A percentile compares a stretch with the other conserved stretches of the same genome.
Conservation (phyloP, 2,113 vertebrate genomes). For the Puffinus mauretanicus region DNA sequence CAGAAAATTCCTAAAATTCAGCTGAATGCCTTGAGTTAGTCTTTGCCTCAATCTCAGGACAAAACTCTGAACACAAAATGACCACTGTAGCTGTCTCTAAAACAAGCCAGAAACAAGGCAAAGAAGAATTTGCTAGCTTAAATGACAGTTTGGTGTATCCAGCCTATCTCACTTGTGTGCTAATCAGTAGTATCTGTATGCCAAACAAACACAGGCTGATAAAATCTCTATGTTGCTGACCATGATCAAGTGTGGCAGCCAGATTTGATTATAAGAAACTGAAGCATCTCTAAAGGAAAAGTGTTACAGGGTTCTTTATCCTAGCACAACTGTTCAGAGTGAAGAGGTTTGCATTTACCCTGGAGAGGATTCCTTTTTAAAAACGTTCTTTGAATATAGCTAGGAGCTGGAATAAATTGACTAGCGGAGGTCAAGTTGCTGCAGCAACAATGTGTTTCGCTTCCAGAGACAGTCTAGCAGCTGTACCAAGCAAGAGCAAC, state of each 20-base stretch:
- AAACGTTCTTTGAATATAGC: neutral
- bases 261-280: neutral
- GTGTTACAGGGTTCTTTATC: neutral
- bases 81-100: neutral
- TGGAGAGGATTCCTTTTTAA: neutral
- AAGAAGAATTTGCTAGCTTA: neutral
- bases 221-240: neutral
- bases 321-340: neutral
- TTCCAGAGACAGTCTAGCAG: conserved; percentile 2
- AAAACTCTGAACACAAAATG: neutral
- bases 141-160: neutral
- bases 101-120: neutral
- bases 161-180: neutral
- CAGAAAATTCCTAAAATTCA: neutral
- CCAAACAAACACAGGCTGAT: neutral
- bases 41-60: neutral
- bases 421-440: neutral
- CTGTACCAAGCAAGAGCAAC: neutral
- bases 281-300: neutral
- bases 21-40: neutral
- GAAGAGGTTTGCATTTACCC: neutral
- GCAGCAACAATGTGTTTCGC: neutral
- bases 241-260: neutral
- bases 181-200: neutral
- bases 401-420: conserved; percentile 21